These are phyloP conservation scores for Andrena flavipes DNA, from an alignment of 2,888 invertebrate species.

Conservation along the genomic window DNA sequence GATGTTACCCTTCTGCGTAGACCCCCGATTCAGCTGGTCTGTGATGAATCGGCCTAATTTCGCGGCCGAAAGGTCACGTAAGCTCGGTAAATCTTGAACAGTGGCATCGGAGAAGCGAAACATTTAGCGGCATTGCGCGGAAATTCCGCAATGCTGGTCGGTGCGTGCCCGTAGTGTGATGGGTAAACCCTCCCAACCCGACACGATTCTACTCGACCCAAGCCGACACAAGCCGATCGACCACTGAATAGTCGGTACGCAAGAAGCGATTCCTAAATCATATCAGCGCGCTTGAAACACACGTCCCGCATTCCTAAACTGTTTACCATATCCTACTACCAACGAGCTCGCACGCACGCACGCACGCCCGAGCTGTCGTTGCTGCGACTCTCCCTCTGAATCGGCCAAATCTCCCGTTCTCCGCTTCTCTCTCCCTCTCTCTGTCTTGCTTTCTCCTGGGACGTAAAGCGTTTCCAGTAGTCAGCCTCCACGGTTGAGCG, in stretches of 20 bases:
- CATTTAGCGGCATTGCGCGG: slow-evolving; percentile 59
- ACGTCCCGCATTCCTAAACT: slow-evolving; percentile 77
- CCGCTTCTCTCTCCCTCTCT: neutral
- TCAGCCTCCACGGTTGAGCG: slow-evolving; percentile 42
- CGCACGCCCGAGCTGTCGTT: neutral
- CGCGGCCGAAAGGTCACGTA: slow-evolving; percentile 80
- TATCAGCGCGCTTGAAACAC: slow-evolving; percentile 78
- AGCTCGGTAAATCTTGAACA: slow-evolving; percentile 78
- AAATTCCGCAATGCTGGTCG: slow-evolving; percentile 60
- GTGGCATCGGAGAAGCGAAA: slow-evolving; percentile 59
- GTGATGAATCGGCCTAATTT: slow-evolving; percentile 83
- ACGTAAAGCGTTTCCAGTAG: slow-evolving; percentile 67
- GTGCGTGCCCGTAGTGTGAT: neutral
- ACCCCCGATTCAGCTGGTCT: slow-evolving; percentile 62
- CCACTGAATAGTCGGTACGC: slow-evolving; percentile 36
- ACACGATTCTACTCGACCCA: no score
- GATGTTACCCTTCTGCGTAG: slow-evolving; percentile 35
- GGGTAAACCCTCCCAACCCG: neutral
- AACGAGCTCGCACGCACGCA: slow-evolving; percentile 29
- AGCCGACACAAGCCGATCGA: neutral
- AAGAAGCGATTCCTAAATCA: slow-evolving; percentile 79
- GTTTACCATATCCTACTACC: slow-evolving; percentile 61
- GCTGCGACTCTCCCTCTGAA: neutral
- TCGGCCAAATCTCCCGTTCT: slow-evolving; percentile 9
- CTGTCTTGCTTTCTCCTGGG: slow-evolving; percentile 45